These are phyloP conservation scores for Cheilosia variabilis DNA, from an alignment of 2,888 invertebrate genomes.

Conservation along the genomic window DNA sequence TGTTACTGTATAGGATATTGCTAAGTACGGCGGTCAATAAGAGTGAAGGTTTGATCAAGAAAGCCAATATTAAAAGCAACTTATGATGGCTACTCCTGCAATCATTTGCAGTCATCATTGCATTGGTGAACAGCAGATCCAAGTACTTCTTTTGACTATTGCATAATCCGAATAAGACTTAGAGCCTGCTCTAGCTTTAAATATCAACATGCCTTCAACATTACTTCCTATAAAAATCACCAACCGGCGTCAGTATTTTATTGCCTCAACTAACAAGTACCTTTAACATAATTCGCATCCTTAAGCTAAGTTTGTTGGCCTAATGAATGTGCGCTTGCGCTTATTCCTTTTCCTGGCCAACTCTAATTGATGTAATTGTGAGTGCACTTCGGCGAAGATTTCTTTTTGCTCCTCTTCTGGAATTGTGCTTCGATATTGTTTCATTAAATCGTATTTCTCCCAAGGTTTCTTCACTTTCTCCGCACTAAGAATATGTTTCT, in stretches of 20 bases:
- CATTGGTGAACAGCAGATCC: too few relatives aligned
- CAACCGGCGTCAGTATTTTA: conserved; percentile 1
- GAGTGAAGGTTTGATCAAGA: too few relatives aligned
- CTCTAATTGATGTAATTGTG: conserved; percentile 89
- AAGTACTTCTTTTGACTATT: too few relatives aligned
- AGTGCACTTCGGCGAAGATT: conserved; percentile 93
- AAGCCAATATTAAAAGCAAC: too few relatives aligned
- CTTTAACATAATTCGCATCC: conserved; percentile 16
- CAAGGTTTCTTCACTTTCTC: conserved; percentile 89
- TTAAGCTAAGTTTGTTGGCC: conserved; percentile 85
- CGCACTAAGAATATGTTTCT: conserved; percentile 85
- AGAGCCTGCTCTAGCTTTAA: not conserved
- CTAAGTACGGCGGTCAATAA: too few relatives aligned
- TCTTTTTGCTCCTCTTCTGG: conserved; percentile 94
- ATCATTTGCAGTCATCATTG: too few relatives aligned
- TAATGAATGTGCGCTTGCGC: conserved; percentile 86
- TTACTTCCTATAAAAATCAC: not conserved
- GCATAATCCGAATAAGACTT: too few relatives aligned
- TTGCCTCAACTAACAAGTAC: conserved; percentile 28
- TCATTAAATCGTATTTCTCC: conserved; percentile 97
- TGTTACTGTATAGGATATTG: not conserved
- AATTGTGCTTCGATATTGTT: conserved; percentile 93
- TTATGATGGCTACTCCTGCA: too few relatives aligned
- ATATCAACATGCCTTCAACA: not conserved
- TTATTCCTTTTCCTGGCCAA: conserved; percentile 87